Evolutionary conservation across 2,797 vertebrate species (phyloP).

Genomic region (Discoglossus pictus): DNA sequence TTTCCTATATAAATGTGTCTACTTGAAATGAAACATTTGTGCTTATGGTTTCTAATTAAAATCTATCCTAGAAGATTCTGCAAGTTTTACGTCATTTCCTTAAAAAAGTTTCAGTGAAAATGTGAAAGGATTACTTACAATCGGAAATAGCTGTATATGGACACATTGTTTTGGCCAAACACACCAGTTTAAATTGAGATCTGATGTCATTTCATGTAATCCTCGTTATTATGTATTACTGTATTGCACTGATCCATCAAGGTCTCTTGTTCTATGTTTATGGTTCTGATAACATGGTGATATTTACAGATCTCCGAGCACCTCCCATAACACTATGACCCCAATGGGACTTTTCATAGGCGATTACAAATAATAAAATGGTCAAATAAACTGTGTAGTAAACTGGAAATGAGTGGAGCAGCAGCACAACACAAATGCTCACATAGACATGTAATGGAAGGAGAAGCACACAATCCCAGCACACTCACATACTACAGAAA

Average conservation of each 20-base stretch:
- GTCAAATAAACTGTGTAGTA: conserved; percentile 65
- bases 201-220: conserved; percentile 15
- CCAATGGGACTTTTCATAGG: conserved; percentile 65
- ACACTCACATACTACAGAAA: too few species aligned
- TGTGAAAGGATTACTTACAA: conserved; percentile 17
- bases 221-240: conserved; percentile 10
- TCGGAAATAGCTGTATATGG: conserved; percentile 8
- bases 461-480: not conserved
- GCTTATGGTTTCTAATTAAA: conserved; percentile 38
- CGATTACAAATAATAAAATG: conserved; percentile 64
- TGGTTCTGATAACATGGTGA: not conserved
- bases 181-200: conserved; percentile 3
- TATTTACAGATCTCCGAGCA: conserved; percentile 7
- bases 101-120: conserved; percentile 29
- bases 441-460: not conserved
- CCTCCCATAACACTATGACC: conserved; percentile 44
- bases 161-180: conserved; percentile 30
- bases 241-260: conserved; percentile 51
- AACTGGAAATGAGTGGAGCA: not conserved
- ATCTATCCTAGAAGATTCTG: conserved; percentile 4
- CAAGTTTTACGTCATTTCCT: conserved; percentile 18
- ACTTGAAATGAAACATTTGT: conserved; percentile 32
- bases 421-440: not conserved
- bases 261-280: conserved; percentile 7
- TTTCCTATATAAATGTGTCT: conserved; percentile 14